Base-by-base conservation (phyloP, 2,888 invertebrate species). In the Drosophila paracracens region DNA sequence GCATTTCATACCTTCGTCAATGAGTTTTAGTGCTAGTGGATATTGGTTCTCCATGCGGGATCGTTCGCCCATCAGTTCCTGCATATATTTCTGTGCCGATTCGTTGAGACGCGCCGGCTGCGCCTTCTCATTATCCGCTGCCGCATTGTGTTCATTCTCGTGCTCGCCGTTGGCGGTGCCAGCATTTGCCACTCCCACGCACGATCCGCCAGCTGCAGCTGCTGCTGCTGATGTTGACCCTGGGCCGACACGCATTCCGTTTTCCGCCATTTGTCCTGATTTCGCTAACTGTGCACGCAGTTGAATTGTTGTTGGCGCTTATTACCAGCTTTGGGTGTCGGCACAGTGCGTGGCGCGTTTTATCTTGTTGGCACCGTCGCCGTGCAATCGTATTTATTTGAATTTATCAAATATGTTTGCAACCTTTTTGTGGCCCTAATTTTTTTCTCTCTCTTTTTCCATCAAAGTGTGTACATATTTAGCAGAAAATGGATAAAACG, bases 31-130 rank as follows among this genome's bases (percentile, higher is more conserved):
- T 60, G 92, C 92, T 75, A 93, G 81, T 52, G 92, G 92, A 82
- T 92, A 92, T 75, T 90, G 92, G 74, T 89, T 92, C 81, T 93
- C 92, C 91, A 92, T 91, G 58, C 92, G 91, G 66, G 91, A 78
- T 53, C 92, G 83, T 73, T 92, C 92, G n/a, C 83, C 81, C 78
- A 92, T 83, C 70, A 92, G 81, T 59, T 92, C 93, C 70, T 93
- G 92, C 81, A 92, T 89, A 62, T 92, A 92, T 83, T 92, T 92
- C 57, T 92, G 92, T 18, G 92, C 91, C 61, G 91, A 88, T 74
- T 92, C 92, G 62, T 91, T 92, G 2, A 93, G 71, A 18, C 92
- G 92, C 54, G 91, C 82, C 68, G 85, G 81, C 69, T 83, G 85
- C 46, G 63, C 72, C 69, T 83, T 90, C 46, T 89, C 90, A 68